phyloP scores from a whole-genome alignment of 2,797 vertebrate genomes.

The Lemur catta region DNA sequence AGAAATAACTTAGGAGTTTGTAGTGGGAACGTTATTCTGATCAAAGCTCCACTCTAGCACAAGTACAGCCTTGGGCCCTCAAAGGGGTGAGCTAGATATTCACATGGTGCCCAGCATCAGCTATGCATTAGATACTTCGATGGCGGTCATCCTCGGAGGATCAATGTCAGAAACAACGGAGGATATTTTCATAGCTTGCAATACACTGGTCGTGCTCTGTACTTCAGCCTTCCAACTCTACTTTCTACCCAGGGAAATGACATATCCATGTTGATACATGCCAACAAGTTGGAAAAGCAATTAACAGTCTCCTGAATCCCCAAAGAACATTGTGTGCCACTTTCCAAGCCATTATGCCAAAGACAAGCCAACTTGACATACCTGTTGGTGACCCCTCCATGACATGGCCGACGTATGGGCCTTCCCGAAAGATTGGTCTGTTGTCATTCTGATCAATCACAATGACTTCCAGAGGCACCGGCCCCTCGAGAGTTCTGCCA shows the following conservation, averaged over 20 bases:
- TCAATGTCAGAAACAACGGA: not conserved
- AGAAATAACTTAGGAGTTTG: not conserved
- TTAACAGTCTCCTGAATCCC: not conserved
- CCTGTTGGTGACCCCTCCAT: slow-evolving; percentile 97
- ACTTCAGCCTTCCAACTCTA: not conserved
- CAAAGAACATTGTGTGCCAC: not conserved
- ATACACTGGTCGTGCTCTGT: not conserved
- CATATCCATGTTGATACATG: fast-evolving
- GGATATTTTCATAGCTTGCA: not conserved
- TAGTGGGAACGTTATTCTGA: not conserved
- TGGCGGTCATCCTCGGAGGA: not conserved
- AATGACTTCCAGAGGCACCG: slow-evolving; percentile 87
- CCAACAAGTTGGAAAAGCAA: no score
- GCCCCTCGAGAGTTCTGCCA: slow-evolving; percentile 91
- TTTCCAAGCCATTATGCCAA: not conserved
- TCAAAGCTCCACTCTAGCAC: not conserved
- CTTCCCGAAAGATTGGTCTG: slow-evolving; percentile 94
- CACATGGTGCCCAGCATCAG: not conserved
- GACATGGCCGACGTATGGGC: slow-evolving; percentile 93
- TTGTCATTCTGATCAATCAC: slow-evolving; percentile 99
- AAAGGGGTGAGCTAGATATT: not conserved
- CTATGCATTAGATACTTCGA: fast-evolving
- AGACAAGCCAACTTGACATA: slow-evolving; percentile 66
- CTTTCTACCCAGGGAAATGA: not conserved
- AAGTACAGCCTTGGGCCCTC: not conserved